These are phyloP conservation scores for Salpingus planirostris DNA, from an alignment of 2,888 invertebrate species.

Conservation along the genomic window DNA sequence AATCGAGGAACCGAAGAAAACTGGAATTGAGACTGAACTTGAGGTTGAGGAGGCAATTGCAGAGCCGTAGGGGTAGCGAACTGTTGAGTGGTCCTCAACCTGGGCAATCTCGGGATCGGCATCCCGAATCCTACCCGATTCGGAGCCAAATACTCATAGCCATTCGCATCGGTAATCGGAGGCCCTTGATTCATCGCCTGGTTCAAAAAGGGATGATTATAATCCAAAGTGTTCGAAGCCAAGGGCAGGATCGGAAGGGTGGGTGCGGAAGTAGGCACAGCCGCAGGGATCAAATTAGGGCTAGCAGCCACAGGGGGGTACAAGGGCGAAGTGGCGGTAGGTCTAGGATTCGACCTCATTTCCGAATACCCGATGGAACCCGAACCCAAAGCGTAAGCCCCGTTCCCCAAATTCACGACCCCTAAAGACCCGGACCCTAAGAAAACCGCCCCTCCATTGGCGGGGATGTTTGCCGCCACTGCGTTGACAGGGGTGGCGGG, in stretches of 20 bases:
- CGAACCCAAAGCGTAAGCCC: conserved; percentile 35
- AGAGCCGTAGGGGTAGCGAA: conserved; percentile 26
- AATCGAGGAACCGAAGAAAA: no score
- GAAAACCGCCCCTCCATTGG: conserved; percentile 28
- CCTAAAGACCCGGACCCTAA: conserved; percentile 36
- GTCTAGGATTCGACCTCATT: conserved; percentile 24
- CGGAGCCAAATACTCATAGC: conserved; percentile 28
- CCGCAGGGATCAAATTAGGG: conserved; percentile 31
- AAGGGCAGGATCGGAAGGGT: conserved; percentile 5
- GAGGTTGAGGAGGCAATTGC: conserved; percentile 15
- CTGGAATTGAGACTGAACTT: not conserved
- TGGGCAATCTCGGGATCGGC: conserved; percentile 19
- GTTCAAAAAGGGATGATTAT: conserved; percentile 14
- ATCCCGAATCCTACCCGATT: conserved; percentile 25
- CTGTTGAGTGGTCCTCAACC: conserved; percentile 22
- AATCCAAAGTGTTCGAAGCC: conserved; percentile 8
- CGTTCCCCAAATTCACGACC: conserved; percentile 34
- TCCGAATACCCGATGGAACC: conserved; percentile 36
- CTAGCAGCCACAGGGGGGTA: conserved; percentile 27
- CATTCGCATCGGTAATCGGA: conserved; percentile 14
- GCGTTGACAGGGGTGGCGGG: conserved; percentile 31
- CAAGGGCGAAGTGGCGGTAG: conserved; percentile 23
- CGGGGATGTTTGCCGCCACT: conserved; percentile 27
- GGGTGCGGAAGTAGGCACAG: conserved; percentile 20
- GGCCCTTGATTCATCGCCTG: conserved; percentile 5